Evolutionary conservation across 2,888 invertebrate genomes (phyloP).

Genomic region (Lycaena phlaeas): DNA sequence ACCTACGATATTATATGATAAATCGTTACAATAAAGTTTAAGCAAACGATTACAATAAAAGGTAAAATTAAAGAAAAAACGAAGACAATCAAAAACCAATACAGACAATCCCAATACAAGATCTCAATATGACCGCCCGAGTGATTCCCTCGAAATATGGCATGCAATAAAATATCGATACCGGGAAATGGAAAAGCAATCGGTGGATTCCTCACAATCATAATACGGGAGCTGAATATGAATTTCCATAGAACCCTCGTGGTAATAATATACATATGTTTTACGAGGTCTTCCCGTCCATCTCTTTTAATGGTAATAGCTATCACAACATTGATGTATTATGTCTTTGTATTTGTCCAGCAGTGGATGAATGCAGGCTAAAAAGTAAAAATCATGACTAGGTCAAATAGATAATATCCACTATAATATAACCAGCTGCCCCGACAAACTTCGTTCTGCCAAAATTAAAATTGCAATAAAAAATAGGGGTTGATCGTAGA

Average conservation of each 20-base stretch:
- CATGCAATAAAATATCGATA: conserved; percentile 62
- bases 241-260: conserved; percentile 23
- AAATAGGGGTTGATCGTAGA: too few species aligned
- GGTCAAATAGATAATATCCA: too few species aligned
- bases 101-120: conserved; percentile 37
- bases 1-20: too few species aligned
- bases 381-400: too few species aligned
- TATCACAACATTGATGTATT: neutral
- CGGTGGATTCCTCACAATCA: conserved; percentile 42
- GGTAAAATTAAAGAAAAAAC: conserved; percentile 18
- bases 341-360: too few species aligned
- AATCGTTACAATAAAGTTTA: too few species aligned
- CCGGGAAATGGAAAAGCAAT: conserved; percentile 54
- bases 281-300: neutral
- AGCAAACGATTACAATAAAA: neutral
- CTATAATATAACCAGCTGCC: too few species aligned
- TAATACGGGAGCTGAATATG: conserved; percentile 30
- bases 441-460: too few species aligned
- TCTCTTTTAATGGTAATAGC: neutral
- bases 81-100: conserved; percentile 55
- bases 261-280: conserved; percentile 20
- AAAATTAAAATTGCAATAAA: too few species aligned
- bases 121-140: conserved; percentile 41
- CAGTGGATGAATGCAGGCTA: too few species aligned
- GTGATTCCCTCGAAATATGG: conserved; percentile 55